Conservation (phyloP, 2,113 vertebrate genomes). For the Prunella fulvescens region DNA sequence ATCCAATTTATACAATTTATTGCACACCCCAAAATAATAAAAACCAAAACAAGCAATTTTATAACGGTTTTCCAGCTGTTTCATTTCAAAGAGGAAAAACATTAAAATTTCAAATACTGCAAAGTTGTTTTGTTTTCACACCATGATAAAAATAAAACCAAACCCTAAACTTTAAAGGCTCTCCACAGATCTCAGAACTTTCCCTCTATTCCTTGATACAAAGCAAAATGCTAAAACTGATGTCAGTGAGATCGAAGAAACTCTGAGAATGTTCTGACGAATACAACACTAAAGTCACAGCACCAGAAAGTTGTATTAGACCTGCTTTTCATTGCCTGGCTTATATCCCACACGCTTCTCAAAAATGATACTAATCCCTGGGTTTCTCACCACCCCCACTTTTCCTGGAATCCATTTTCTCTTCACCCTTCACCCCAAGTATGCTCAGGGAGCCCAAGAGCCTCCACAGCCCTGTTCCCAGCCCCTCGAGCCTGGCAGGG, state of each 20-base stretch:
- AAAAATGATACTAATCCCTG: constrained; percentile 52
- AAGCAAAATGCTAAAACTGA: neutral
- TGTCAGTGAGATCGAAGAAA: neutral
- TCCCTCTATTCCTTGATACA: neutral
- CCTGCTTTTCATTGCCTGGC: constrained; percentile 72
- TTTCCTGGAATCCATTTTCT: constrained; percentile 73
- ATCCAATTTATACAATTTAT: neutral
- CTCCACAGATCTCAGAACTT: neutral
- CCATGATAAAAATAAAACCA: neutral
- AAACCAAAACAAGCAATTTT: neutral
- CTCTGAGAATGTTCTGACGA: neutral
- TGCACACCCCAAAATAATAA: neutral
- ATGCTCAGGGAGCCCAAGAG: constrained; percentile 17
- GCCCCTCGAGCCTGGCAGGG: neutral
- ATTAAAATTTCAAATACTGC: neutral
- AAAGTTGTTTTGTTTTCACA: neutral
- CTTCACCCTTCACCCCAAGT: constrained; percentile 74
- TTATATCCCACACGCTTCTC: constrained; percentile 70
- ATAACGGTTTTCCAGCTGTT: neutral
- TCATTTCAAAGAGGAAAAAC: neutral
- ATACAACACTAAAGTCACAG: neutral
- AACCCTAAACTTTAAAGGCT: neutral
- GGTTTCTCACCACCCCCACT: constrained; percentile 55
- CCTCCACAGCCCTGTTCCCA: constrained; percentile 20
- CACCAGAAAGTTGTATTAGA: constrained; percentile 59